Percentiles rank a stretch among this genome's conserved stretches.
phyloP scores from a whole-genome alignment of 2,888 invertebrate species.

The Nephrotoma appendiculata region DNA sequence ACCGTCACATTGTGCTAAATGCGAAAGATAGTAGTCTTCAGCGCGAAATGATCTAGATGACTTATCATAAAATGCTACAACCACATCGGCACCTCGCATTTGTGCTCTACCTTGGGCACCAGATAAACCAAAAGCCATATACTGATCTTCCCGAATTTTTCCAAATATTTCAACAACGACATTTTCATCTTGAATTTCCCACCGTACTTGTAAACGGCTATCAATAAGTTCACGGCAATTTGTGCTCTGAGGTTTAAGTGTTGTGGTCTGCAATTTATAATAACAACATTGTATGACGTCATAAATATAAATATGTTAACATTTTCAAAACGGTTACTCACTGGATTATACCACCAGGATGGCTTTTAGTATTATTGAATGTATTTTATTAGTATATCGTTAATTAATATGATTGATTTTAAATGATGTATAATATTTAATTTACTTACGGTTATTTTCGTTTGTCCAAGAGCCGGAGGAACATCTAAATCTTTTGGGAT shows the following conservation, averaged over 20 bases:
- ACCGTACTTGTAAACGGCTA: slow-evolving; percentile 71
- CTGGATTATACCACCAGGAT: slow-evolving; percentile 87
- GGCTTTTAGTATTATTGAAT: slow-evolving; percentile 41
- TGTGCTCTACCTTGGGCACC: slow-evolving; percentile 57
- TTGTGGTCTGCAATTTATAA: slow-evolving; percentile 52
- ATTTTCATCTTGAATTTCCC: slow-evolving; percentile 64
- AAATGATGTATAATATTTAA: slow-evolving; percentile 14
- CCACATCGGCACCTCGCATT: slow-evolving; percentile 74
- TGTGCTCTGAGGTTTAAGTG: slow-evolving; percentile 47
- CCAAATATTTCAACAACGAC: slow-evolving; percentile 68
- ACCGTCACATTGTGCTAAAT: slow-evolving; percentile 69
- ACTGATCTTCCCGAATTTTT: slow-evolving; percentile 66
- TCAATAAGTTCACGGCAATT: slow-evolving; percentile 78
- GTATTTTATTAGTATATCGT: background rate
- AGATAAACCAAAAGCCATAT: slow-evolving; percentile 77
- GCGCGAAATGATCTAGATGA: slow-evolving; percentile 47
- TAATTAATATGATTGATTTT: slow-evolving; percentile 10
- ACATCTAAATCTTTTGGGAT: slow-evolving; percentile 80
- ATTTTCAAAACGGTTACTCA: slow-evolving; percentile 41
- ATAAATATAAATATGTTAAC: background rate
- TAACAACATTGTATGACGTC: background rate
- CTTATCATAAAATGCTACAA: slow-evolving; percentile 60
- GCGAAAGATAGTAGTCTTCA: slow-evolving; percentile 73
- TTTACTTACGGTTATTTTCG: slow-evolving; percentile 68
- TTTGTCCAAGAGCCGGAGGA: slow-evolving; percentile 79